Conservation (phyloP, 2,113 vertebrate genomes). For the Ptilonorhynchus violaceus region DNA sequence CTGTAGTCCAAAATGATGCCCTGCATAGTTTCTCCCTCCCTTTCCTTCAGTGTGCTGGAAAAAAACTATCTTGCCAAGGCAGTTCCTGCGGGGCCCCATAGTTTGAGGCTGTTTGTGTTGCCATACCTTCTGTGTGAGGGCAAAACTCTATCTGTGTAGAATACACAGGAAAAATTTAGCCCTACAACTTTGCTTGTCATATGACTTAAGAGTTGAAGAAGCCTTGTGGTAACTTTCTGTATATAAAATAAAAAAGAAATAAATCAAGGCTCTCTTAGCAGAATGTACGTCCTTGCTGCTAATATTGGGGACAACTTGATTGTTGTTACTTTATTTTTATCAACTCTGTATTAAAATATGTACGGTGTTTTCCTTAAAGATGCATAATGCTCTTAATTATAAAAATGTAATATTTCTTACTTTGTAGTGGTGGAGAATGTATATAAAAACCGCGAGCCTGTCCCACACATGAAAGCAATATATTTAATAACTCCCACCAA, state of each 20-base stretch:
- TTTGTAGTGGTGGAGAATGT: slow-evolving; percentile 91
- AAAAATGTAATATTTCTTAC: slow-evolving; percentile 9
- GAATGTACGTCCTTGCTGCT: accelerated
- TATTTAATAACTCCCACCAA: slow-evolving; percentile 91
- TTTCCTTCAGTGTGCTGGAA: background rate
- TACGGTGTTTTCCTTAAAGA: background rate
- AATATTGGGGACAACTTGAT: background rate
- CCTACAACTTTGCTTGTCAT: background rate
- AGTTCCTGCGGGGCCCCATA: background rate
- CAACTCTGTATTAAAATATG: background rate
- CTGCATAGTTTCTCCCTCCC: background rate
- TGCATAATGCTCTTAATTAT: background rate
- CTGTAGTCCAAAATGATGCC: background rate
- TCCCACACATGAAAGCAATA: slow-evolving; percentile 91
- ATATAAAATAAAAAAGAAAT: background rate
- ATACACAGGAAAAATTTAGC: background rate
- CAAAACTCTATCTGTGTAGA: background rate
- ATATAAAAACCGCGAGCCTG: slow-evolving; percentile 89
- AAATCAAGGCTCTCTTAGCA: background rate
- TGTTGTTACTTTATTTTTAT: background rate
- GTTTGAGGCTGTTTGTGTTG: background rate
- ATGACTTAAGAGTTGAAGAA: background rate
- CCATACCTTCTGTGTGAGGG: background rate
- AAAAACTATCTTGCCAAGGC: background rate
- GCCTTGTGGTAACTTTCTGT: background rate